Base-by-base conservation (phyloP, 2,888 invertebrate genomes). In the Caenorhabditis sulstoni region DNA sequence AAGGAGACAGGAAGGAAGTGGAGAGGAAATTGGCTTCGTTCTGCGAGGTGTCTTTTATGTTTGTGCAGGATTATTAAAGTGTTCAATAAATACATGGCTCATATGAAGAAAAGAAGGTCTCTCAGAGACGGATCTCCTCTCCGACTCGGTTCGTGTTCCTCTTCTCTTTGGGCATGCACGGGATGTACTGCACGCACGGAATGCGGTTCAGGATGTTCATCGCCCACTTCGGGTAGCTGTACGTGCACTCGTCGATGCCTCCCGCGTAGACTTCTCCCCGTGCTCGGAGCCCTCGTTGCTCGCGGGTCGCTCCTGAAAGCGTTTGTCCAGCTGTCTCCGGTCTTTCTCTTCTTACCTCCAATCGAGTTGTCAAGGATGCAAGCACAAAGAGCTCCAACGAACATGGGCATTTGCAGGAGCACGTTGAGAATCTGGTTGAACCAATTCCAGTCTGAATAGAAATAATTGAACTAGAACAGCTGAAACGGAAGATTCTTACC, bases 331-430 rank as follows among this genome's bases (percentile, higher is more conserved):
- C 52, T 59, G 59, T 37, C 37, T 50, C 18, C 4, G 16, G 3
- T 16, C 0, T 2, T n/a, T n/a, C n/a, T n/a, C 12, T 16, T 29
- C 23, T 59, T 23, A 86, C 87, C 88, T 71, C 86, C 86, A 14
- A 89, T 87, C 0, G 88, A 84, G 66, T 89, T 89, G 76, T 89
- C 89, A 23, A 89, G 67, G 58, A 89, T 85, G 55, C 88, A 88
- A 8, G 88, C 89, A 35, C 86, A 85, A 23, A 88, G 76, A 8
- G 88, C 89, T n/a, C 89, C 89, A n/a, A 89, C 85, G 57, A 89
- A 89, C 89, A 89, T 89, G 44, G 86, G 87, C 62, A 89, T 79
- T 37, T 83, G 85, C 52, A 89, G 76, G 7, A 89, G 77, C 7
- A 89, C 87, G 29, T 79, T 82, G n/a, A 88, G 79, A 1, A 87